phyloP scores from a whole-genome alignment of 2,113 vertebrate genomes.

The Neotoma lepida region DNA sequence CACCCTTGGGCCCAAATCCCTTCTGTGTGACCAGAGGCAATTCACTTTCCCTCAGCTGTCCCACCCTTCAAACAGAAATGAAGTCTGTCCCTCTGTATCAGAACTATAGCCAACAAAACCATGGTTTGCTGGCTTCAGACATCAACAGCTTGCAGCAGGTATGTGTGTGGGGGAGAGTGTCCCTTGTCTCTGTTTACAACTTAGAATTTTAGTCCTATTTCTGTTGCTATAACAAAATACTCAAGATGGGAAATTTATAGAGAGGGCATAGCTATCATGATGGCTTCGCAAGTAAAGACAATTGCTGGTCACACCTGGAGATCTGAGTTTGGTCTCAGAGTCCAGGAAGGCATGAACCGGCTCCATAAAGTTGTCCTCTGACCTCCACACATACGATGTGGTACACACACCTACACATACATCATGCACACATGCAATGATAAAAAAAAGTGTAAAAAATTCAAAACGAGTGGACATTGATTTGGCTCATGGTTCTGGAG shows the following conservation, averaged over 20 bases:
- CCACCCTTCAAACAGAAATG: background rate
- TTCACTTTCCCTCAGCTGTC: background rate
- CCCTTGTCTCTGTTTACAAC: fast-evolving
- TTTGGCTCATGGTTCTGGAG: background rate
- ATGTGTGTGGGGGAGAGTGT: background rate
- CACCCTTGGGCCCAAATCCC: background rate
- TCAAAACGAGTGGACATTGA: background rate
- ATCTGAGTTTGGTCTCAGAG: too few relatives aligned
- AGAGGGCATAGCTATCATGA: background rate
- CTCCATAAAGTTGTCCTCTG: background rate
- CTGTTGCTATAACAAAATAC: background rate
- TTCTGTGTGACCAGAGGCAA: background rate
- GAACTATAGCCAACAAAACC: background rate
- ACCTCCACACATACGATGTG: background rate
- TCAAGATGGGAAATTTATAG: background rate
- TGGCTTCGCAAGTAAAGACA: fast-evolving
- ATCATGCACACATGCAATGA: too few relatives aligned
- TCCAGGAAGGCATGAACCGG: too few relatives aligned
- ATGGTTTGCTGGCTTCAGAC: background rate
- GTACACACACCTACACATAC: background rate
- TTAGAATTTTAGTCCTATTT: background rate
- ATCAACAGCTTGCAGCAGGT: background rate
- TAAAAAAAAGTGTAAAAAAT: background rate
- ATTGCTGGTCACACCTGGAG: background rate
- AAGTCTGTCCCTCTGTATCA: background rate